Evolutionary conservation across 2,797 vertebrate species (phyloP).

Genomic region (Poecilia gillii): DNA sequence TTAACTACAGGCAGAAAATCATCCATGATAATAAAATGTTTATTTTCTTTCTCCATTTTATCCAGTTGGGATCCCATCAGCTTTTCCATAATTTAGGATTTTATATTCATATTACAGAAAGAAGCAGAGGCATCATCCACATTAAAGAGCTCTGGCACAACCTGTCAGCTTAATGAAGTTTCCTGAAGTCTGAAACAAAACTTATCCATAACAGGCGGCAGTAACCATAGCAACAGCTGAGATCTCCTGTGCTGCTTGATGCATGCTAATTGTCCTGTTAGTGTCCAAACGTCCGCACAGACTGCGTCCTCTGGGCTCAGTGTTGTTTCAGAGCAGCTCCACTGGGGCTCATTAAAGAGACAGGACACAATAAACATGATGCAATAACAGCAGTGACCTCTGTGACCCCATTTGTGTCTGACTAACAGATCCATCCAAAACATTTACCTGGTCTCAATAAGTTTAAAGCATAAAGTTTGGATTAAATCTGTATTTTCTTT

Average conservation of each 20-base stretch:
- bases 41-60: background rate
- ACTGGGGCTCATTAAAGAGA: background rate
- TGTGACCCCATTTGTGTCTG: background rate
- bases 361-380: background rate
- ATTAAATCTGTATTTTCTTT: background rate
- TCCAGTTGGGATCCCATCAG: background rate
- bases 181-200: background rate
- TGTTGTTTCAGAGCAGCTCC: background rate
- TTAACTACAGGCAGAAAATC: background rate
- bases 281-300: slow-evolving; percentile 10
- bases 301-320: background rate
- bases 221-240: background rate
- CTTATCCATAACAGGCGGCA: background rate
- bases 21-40: background rate
- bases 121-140: background rate
- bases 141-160: background rate
- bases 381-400: background rate
- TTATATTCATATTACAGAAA: background rate
- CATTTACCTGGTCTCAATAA: background rate
- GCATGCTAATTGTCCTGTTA: slow-evolving; percentile 3
- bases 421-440: background rate
- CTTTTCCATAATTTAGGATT: background rate
- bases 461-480: background rate
- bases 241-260: background rate
- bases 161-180: background rate